Evolutionary conservation across 2,113 vertebrate species (phyloP).

Genomic region (Herpetotheres cachinnans): DNA sequence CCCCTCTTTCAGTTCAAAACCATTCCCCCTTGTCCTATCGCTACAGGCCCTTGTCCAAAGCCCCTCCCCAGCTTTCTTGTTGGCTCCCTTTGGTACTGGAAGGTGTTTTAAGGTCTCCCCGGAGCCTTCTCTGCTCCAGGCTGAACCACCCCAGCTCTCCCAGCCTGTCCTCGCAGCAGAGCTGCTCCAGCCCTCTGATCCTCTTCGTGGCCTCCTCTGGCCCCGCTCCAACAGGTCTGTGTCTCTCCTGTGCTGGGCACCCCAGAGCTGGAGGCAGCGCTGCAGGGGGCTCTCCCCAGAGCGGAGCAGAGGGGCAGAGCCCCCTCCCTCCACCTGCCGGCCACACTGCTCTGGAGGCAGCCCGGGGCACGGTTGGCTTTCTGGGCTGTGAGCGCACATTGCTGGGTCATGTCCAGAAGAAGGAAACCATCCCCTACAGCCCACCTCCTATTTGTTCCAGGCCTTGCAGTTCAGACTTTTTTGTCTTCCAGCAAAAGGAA

Average conservation of each 20-base stretch:
- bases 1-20: not conserved
- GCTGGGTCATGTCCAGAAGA: not conserved
- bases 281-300: not conserved
- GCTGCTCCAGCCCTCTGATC: not conserved
- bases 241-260: too few relatives aligned
- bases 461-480: not conserved
- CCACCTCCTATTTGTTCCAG: not conserved
- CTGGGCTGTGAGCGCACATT: not conserved
- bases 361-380: accelerated
- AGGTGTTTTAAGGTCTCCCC: not conserved
- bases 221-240: not conserved
- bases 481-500: not conserved
- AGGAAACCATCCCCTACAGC: not conserved
- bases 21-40: not conserved
- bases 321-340: not conserved
- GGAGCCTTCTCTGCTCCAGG: not conserved
- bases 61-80: not conserved
- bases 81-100: not conserved
- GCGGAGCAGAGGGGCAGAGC: not conserved
- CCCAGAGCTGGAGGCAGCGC: not conserved
- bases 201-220: not conserved
- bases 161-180: not conserved
- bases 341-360: not conserved
- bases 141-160: not conserved
- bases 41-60: not conserved